phyloP scores from a whole-genome alignment of 1,140 invertebrate genomes.

The Hesperophylax magnus region DNA sequence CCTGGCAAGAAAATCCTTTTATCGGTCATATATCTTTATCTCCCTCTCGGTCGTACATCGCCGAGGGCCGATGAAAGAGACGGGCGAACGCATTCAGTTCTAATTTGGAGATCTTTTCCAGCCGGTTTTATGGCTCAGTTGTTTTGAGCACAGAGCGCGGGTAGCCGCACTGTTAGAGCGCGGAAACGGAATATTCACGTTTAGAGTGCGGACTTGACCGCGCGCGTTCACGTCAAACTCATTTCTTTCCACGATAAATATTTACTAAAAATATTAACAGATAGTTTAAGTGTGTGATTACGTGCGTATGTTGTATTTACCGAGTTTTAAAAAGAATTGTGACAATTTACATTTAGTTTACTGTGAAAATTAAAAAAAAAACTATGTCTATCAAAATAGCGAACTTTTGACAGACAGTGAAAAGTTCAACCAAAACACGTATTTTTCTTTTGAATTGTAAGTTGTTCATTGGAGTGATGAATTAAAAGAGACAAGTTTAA shows the following conservation, averaged over 20 bases:
- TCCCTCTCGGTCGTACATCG: conserved; percentile 31
- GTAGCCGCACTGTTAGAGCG: neutral
- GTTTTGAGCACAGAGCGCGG: conserved; percentile 37
- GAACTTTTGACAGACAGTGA: conserved; percentile 8
- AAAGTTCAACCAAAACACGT: neutral
- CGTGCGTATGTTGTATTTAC: neutral
- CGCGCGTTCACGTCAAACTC: conserved; percentile 1
- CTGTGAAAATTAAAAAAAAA: neutral
- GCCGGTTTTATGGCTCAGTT: conserved; percentile 53
- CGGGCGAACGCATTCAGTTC: conserved; percentile 52
- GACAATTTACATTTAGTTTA: neutral
- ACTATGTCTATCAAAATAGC: no score
- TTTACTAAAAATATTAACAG: conserved; percentile 26
- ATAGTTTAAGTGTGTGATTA: conserved; percentile 31
- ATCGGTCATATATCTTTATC: conserved; percentile 45
- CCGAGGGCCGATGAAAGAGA: conserved; percentile 42
- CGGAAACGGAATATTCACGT: neutral
- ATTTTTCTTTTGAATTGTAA: neutral
- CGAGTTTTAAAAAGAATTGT: no score
- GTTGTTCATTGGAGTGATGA: neutral
- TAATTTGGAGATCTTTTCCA: conserved; percentile 57
- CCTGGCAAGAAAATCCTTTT: conserved; percentile 48
- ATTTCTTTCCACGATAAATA: conserved; percentile 6
- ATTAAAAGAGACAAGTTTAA: neutral
- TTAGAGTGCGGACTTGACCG: neutral